Conservation (phyloP, 2,888 invertebrate genomes). For the Epirrhoe tristata region DNA sequence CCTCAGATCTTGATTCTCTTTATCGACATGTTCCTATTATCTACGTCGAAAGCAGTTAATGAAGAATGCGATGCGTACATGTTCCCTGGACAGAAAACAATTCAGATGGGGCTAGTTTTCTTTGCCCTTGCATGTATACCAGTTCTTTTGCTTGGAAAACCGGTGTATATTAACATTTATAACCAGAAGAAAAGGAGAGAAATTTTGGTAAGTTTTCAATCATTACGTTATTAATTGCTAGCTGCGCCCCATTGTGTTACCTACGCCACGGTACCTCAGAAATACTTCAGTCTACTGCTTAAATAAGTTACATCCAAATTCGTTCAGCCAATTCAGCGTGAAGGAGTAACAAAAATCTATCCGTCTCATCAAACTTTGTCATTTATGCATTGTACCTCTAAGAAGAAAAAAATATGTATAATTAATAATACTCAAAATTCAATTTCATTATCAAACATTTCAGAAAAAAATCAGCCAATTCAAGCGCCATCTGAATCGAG, state of each 20-base stretch:
- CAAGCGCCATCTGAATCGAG: conserved; percentile 36
- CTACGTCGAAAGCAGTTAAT: conserved; percentile 53
- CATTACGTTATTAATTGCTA: too few relatives aligned
- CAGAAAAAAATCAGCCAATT: conserved; percentile 46
- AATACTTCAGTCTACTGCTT: too few relatives aligned
- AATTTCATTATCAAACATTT: neutral
- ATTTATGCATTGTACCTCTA: too few relatives aligned
- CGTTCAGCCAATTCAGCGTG: too few relatives aligned
- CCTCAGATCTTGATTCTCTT: conserved; percentile 91
- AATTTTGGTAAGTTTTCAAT: conserved; percentile 44
- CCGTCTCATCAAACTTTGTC: too few relatives aligned
- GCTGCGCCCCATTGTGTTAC: too few relatives aligned
- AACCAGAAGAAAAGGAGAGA: conserved; percentile 50
- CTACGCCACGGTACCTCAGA: too few relatives aligned
- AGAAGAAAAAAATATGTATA: neutral
- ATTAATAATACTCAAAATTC: neutral
- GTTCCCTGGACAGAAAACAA: conserved; percentile 76
- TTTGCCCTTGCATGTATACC: conserved; percentile 88
- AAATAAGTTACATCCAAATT: too few relatives aligned
- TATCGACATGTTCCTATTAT: conserved; percentile 90
- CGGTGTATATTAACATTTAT: conserved; percentile 76
- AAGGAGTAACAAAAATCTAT: neutral
- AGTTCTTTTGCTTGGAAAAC: conserved; percentile 90
- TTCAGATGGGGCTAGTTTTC: conserved; percentile 87
- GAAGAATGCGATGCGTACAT: conserved; percentile 83